Conservation (phyloP, 2,797 vertebrate genomes). For the Zenarchopterus dispar region DNA sequence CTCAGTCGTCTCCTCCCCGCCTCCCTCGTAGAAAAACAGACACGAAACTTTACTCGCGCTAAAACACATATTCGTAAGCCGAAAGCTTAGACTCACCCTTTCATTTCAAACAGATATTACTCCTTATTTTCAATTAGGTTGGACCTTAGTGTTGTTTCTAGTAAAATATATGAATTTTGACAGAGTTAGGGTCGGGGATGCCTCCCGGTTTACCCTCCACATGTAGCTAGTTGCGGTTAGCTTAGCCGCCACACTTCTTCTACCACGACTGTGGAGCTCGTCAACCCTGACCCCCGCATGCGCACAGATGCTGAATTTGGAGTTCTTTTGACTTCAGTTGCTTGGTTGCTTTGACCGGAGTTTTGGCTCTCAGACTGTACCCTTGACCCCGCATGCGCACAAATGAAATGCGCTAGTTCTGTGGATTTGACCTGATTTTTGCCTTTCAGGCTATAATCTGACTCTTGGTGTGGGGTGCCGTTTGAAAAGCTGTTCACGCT, state of each 20-base stretch:
- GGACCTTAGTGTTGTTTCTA: slow-evolving; percentile 65
- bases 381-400: too few relatives aligned
- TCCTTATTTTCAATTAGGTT: slow-evolving; percentile 64
- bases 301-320: slow-evolving; percentile 29
- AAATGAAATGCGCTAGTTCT: too few relatives aligned
- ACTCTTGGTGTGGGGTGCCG: too few relatives aligned
- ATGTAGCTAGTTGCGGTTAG: slow-evolving; percentile 83
- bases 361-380: too few relatives aligned
- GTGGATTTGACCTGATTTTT: too few relatives aligned
- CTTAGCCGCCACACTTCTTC: slow-evolving; percentile 77
- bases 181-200: slow-evolving; percentile 80
- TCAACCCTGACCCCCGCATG: slow-evolving; percentile 82
- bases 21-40: slow-evolving; percentile 77
- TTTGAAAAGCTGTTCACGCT: too few relatives aligned
- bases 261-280: slow-evolving; percentile 71
- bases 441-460: too few relatives aligned
- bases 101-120: slow-evolving; percentile 82
- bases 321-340: not conserved
- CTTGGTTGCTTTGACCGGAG: too few relatives aligned
- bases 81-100: slow-evolving; percentile 84
- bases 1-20: slow-evolving; percentile 74
- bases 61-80: slow-evolving; percentile 61
- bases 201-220: slow-evolving; percentile 86
- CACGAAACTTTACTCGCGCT: slow-evolving; percentile 79
- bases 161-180: slow-evolving; percentile 62